Evolutionary conservation across 2,113 vertebrate species (phyloP), one percentile per base, ranked within the genome.

Genomic region (Solenodon paradoxus): DNA sequence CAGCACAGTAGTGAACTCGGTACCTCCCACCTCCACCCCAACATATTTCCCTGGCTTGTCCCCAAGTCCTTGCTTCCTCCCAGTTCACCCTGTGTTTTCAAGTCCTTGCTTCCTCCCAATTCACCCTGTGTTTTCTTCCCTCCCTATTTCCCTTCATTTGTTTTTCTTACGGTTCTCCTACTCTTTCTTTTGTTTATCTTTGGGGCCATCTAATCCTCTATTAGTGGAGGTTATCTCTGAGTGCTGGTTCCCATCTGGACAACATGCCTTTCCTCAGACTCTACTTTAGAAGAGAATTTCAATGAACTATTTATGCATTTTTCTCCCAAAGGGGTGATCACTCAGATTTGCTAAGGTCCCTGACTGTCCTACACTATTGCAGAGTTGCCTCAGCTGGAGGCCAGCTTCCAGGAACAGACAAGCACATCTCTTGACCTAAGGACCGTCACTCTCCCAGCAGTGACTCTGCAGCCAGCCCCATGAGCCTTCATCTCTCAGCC

Each of bases 191-290:
- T 94, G 74, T 68, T 97, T 68, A 71, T 81, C 93, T 93, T 85
- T 57, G 13, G 30, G 86, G 78, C 55, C 17, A 28, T 0, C 80
- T 26, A 12, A 91, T 91, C 95, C 95, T 74, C 26, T 92, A 90
- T 92, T 97, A 97, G 97, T 94, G 0, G 94, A 96, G 85, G 90
- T 96, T 97, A 92, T 98, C 84, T 90, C 92, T 95, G 82, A 40
- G 84, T 96, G 92, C 92, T 95, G 98, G 97, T 75, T 87, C 16
- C 55, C 38, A 42, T 64, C 86, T n/a, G 63, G 69, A 91, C 80
- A 94, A 79, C 81, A 88, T 97, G 97, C 94, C 93, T 98, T 98
- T 96, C 96, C 98, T 97, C 92, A 97, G 96, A 97, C 95, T 86
- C 64, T 90, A 93, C 77, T 93, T 97, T 42, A 91, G 97, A 97